Evolutionary conservation across 2,113 vertebrate genomes (phyloP).

Genomic region (Epinephelus moara): DNA sequence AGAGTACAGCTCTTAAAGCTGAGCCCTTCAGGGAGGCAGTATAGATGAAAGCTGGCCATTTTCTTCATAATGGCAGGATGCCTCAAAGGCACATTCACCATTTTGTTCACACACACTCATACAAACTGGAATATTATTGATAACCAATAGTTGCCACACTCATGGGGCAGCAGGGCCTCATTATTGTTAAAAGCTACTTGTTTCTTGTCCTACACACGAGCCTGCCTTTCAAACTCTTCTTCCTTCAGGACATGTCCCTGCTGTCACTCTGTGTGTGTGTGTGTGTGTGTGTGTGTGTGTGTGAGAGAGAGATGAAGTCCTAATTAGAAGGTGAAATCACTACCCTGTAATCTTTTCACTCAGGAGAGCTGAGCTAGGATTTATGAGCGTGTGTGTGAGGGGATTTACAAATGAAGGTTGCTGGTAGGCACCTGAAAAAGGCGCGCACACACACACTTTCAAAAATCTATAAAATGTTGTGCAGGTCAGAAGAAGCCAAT

Average conservation of each 20-base stretch:
- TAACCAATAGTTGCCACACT: constrained; percentile 21
- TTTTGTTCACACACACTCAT: not conserved
- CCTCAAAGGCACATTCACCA: constrained; percentile 11
- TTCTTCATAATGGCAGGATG: constrained; percentile 35
- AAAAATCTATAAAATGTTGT: no score
- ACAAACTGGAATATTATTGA: constrained; percentile 16
- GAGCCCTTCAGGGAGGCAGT: constrained; percentile 3
- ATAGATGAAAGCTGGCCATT: constrained; percentile 34
- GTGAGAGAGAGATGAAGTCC: constrained; percentile 14
- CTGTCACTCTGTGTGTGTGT: not conserved
- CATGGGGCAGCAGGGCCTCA: not conserved
- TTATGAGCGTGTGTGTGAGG: constrained; percentile 7
- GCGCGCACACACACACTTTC: no score
- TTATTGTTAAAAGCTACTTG: constrained; percentile 16
- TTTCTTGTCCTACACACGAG: not conserved
- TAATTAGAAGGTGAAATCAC: constrained; percentile 78
- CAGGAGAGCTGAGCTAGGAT: constrained; percentile 50
- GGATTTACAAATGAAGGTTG: constrained; percentile 40
- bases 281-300: not conserved
- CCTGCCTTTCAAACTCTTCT: constrained; percentile 10
- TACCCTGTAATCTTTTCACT: constrained; percentile 71
- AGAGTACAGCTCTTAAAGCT: constrained; percentile 19
- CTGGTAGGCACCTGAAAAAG: not conserved
- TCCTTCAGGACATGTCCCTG: constrained; percentile 29
- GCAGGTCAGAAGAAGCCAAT: not conserved